Evolutionary conservation across 2,888 invertebrate genomes (phyloP), one percentile per base, ranked within the genome.

Genomic region (Mythimna vitellina): DNA sequence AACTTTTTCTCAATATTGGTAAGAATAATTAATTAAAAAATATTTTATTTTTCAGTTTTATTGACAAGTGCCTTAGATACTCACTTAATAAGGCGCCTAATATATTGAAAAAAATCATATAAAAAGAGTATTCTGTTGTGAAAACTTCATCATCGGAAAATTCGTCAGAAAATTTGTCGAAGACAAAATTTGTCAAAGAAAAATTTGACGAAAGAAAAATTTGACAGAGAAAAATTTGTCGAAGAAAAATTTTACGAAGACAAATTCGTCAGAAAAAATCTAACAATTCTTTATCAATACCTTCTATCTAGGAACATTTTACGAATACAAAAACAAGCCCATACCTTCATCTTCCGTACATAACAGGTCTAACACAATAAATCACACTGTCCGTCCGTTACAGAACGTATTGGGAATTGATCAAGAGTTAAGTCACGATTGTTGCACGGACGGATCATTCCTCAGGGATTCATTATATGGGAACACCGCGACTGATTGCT

Each of bases 351-450:
- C 65, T 63, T 49, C 60, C 51, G 64, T 53, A 76, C 64, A 72
- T 76, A 76, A 82, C 76, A 76, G 82, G 80, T 81, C 83, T 88
- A 89, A 89, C 83, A 81, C 88, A 83, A 90, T 92, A 92, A 90
- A 91, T 91, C 92, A 91, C 88, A 84, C 86, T 83, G 87, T 84
- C 87, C 81, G 76, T 83, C 85, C 82, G 76, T 84, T 84, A 79
- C 79, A 68, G 72, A 69, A 92, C 90, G 92, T 92, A 93, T 91
- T 89, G 93, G 93, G 94, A 93, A 93, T 93, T 92, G 94, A 96
- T 96, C 93, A 92, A 87, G 93, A 96, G 94, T 96, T 92, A 92
- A 93, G 95, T 96, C 96, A 96, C 95, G 96, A 92, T 92, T 93
- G 93, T 92, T 90, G 93, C 91, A 83, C 90, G 89, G 91, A 92